phyloP scores from a whole-genome alignment of 2,888 invertebrate genomes.

The Cetonia aurata region DNA sequence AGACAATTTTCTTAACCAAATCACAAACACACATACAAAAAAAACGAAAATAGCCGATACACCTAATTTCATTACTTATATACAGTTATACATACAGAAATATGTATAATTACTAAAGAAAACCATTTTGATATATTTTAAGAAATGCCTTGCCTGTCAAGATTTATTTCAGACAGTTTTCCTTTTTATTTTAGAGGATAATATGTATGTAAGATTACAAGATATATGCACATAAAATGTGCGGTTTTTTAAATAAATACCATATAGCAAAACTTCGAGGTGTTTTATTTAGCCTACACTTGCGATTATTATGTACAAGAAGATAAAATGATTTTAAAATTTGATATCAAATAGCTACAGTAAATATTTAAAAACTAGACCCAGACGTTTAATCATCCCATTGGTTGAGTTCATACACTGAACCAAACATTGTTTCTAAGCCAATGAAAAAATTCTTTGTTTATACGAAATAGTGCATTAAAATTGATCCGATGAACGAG shows the following conservation, averaged over 20 bases:
- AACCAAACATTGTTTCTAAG: too few species aligned
- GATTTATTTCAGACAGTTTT: conserved; percentile 37
- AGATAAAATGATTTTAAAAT: too few species aligned
- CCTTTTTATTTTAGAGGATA: conserved; percentile 41
- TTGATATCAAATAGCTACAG: too few species aligned
- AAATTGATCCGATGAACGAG: too few species aligned
- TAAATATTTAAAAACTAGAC: too few species aligned
- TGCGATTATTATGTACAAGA: too few species aligned
- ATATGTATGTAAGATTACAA: conserved; percentile 45
- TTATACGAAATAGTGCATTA: too few species aligned
- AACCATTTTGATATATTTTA: conserved; percentile 42
- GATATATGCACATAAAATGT: conserved; percentile 50
- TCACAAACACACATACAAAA: conserved; percentile 35
- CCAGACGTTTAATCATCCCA: too few species aligned
- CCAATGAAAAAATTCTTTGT: too few species aligned
- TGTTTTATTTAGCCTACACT: conserved; percentile 35
- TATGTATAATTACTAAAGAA: conserved; percentile 23
- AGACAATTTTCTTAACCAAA: conserved; percentile 43
- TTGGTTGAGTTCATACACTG: too few species aligned
- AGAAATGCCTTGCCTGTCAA: conserved; percentile 46
- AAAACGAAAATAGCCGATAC: conserved; percentile 37
- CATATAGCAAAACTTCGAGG: conserved; percentile 48
- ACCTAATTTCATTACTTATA: conserved; percentile 6
- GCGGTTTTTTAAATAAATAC: conserved; percentile 54
- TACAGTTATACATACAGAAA: conserved; percentile 30